Evolutionary conservation across 2,888 invertebrate species (phyloP).

Genomic region (Drosophila falleni): DNA sequence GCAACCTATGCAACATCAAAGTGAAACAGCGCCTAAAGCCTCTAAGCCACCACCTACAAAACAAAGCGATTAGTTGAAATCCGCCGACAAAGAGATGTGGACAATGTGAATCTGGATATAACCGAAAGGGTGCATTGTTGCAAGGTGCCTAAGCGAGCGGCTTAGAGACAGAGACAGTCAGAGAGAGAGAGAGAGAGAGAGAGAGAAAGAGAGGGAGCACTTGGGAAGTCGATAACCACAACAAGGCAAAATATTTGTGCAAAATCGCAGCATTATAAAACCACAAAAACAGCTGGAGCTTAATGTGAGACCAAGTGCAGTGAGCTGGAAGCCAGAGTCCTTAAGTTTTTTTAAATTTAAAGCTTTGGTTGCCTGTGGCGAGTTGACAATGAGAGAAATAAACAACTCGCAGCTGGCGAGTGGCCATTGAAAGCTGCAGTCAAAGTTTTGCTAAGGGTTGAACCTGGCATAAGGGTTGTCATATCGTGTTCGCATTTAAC

Average conservation of each 20-base stretch:
- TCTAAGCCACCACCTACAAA: conserved; percentile 61
- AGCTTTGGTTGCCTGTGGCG: conserved; percentile 40
- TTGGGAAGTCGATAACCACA: conserved; percentile 34
- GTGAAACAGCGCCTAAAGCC: conserved; percentile 33
- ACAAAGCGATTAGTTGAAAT: conserved; percentile 59
- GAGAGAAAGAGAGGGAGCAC: conserved; percentile 13
- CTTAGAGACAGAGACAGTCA: conserved; percentile 32
- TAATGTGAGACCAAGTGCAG: conserved; percentile 25
- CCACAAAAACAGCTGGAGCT: conserved; percentile 43
- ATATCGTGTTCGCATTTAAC: conserved; percentile 29
- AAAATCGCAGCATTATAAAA: conserved; percentile 20
- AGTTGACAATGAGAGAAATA: conserved; percentile 33
- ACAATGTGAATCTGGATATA: conserved; percentile 6
- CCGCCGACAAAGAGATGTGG: conserved; percentile 57
- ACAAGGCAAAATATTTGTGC: conserved; percentile 52
- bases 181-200: not conserved
- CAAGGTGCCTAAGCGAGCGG: conserved; percentile 52
- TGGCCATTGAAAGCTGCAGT: conserved; percentile 51
- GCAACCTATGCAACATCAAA: conserved; percentile 49
- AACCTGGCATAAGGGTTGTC: conserved; percentile 12
- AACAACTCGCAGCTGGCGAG: conserved; percentile 38
- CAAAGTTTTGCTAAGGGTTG: conserved; percentile 55
- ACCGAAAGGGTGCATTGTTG: conserved; percentile 58
- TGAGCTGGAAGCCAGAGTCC: conserved; percentile 16
- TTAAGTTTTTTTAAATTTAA: conserved; percentile 15